Conservation (phyloP, 1,140 invertebrate genomes). For the Plodia interpunctella region DNA sequence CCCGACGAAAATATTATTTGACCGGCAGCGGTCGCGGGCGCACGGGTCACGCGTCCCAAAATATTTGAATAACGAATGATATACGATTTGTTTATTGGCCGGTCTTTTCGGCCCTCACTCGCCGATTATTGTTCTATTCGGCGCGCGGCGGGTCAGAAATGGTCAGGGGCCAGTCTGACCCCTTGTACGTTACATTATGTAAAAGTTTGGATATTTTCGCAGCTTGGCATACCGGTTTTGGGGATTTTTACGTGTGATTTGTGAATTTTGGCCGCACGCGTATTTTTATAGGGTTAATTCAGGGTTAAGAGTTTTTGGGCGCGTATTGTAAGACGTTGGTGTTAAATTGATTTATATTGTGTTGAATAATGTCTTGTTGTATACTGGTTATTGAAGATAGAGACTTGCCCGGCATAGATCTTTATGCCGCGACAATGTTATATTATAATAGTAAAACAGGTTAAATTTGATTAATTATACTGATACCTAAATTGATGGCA, state of each 20-base stretch:
- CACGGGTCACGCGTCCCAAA: slow-evolving; percentile 69
- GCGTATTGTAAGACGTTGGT: slow-evolving; percentile 13
- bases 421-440: too few relatives aligned
- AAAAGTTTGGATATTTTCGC: slow-evolving; percentile 68
- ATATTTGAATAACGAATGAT: slow-evolving; percentile 75
- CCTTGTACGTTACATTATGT: slow-evolving; percentile 62
- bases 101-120: slow-evolving; percentile 62
- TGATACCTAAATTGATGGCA: too few relatives aligned
- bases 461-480: too few relatives aligned
- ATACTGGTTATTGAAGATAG: too few relatives aligned
- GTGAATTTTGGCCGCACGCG: slow-evolving; percentile 55
- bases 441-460: too few relatives aligned
- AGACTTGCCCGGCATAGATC: too few relatives aligned
- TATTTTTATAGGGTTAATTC: slow-evolving; percentile 38
- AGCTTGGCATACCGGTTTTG: slow-evolving; percentile 64
- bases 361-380: background rate
- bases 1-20: slow-evolving; percentile 67
- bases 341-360: background rate
- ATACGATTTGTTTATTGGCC: slow-evolving; percentile 76
- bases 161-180: slow-evolving; percentile 59
- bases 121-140: slow-evolving; percentile 60
- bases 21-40: slow-evolving; percentile 67
- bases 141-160: slow-evolving; percentile 55
- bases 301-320: slow-evolving; percentile 22
- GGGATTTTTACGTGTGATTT: slow-evolving; percentile 73